Percentiles rank a stretch among this genome's conserved stretches.
Conservation (phyloP, 2,888 invertebrate species). For the Melolontha melolontha region DNA sequence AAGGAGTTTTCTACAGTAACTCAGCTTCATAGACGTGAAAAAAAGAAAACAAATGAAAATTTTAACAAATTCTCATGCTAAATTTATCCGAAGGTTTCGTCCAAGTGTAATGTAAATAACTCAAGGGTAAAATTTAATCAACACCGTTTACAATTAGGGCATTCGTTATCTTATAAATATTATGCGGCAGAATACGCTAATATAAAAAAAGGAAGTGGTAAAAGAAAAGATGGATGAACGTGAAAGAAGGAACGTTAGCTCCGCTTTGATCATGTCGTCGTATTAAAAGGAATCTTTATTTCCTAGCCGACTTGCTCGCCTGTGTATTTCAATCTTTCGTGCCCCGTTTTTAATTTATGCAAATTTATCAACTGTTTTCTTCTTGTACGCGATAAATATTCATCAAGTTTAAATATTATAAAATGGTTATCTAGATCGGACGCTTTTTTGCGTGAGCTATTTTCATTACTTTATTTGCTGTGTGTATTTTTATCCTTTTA, state of each 20-base stretch:
- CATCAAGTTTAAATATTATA: constrained; percentile 46
- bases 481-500: constrained; percentile 19
- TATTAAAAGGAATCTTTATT: constrained; percentile 17
- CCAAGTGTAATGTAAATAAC: too few relatives aligned
- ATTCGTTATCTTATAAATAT: constrained; percentile 24
- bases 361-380: constrained; percentile 51
- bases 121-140: constrained; percentile 21
- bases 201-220: too few relatives aligned
- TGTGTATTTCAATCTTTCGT: constrained; percentile 34
- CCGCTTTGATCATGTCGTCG: constrained; percentile 25
- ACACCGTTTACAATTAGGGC: constrained; percentile 28
- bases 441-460: constrained; percentile 44
- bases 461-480: constrained; percentile 37
- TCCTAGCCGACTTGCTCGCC: constrained; percentile 15
- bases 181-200: background rate
- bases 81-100: too few relatives aligned
- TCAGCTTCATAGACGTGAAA: too few relatives aligned
- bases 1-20: too few relatives aligned
- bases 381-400: constrained; percentile 48
- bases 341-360: constrained; percentile 47
- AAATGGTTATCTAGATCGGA: constrained; percentile 42
- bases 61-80: too few relatives aligned
- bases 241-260: constrained; percentile 6
- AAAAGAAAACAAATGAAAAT: too few relatives aligned
- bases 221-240: constrained; percentile 2